phyloP scores from a whole-genome alignment of 1,140 invertebrate species.

The Brachionus calyciflorus region DNA sequence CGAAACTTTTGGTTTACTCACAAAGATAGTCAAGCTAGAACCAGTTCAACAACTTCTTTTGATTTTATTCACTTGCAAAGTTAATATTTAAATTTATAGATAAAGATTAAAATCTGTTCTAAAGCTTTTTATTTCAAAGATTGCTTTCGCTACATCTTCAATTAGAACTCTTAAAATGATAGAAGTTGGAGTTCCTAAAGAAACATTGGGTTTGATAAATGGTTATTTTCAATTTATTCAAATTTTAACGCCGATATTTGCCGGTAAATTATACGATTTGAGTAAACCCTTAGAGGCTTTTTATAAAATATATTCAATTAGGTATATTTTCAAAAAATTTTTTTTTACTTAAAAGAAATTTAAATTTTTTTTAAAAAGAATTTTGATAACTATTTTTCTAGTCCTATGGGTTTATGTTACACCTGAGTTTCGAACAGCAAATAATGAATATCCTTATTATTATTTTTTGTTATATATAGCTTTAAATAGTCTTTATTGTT shows the following conservation, averaged over 20 bases:
- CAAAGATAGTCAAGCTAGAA: constrained; percentile 63
- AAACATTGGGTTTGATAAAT: constrained; percentile 80
- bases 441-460: not conserved
- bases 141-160: constrained; percentile 78
- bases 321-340: not conserved
- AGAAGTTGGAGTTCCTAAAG: constrained; percentile 81
- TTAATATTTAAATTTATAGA: not conserved
- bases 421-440: not conserved
- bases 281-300: constrained; percentile 66
- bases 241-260: constrained; percentile 82
- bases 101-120: not conserved
- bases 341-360: not conserved
- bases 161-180: constrained; percentile 74
- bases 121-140: constrained; percentile 64
- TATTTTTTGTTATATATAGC: constrained; percentile 17
- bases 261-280: constrained; percentile 81
- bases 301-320: constrained; percentile 19
- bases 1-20: constrained; percentile 11
- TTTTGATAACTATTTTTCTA: not conserved
- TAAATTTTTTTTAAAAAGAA: not conserved
- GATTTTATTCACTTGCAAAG: constrained; percentile 72
- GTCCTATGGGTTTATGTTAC: constrained; percentile 32
- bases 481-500: not conserved
- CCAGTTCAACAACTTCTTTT: constrained; percentile 72
- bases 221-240: constrained; percentile 89